Conservation (phyloP, 1,140 invertebrate species). For the Neocloeon triangulifer region DNA sequence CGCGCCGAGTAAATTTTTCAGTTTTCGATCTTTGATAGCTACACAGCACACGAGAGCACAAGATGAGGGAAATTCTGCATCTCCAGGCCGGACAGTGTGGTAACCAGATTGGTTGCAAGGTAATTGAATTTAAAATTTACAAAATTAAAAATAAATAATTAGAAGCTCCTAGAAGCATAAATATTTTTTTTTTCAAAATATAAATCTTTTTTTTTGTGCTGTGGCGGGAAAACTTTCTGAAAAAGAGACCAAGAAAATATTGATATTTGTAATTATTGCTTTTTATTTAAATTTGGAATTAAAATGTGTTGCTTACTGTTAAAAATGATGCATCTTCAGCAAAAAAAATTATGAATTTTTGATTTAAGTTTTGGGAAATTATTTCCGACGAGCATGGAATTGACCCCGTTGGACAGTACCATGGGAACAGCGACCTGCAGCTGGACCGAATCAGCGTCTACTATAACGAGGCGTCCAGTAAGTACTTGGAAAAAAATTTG, state of each 20-base stretch:
- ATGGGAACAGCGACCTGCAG: conserved; percentile 62
- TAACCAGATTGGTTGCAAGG: conserved; percentile 87
- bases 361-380: conserved; percentile 83
- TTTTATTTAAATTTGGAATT: too few relatives aligned
- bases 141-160: not conserved
- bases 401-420: conserved; percentile 59
- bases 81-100: conserved; percentile 84
- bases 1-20: too few relatives aligned
- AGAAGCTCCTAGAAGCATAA: not conserved
- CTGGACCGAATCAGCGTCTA: conserved; percentile 74
- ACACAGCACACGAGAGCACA: too few relatives aligned
- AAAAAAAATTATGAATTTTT: too few relatives aligned
- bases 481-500: conserved; percentile 20
- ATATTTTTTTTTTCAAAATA: not conserved
- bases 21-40: too few relatives aligned
- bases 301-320: too few relatives aligned
- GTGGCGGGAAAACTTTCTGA: too few relatives aligned
- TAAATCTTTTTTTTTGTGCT: too few relatives aligned
- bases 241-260: too few relatives aligned
- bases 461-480: conserved; percentile 72
- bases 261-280: too few relatives aligned
- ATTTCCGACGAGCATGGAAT: conserved; percentile 83
- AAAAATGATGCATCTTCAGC: too few relatives aligned
- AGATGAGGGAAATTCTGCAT: conserved; percentile 87
- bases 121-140: conserved; percentile 17